phyloP scores from a whole-genome alignment of 2,888 invertebrate genomes.

The Volucella zonaria region DNA sequence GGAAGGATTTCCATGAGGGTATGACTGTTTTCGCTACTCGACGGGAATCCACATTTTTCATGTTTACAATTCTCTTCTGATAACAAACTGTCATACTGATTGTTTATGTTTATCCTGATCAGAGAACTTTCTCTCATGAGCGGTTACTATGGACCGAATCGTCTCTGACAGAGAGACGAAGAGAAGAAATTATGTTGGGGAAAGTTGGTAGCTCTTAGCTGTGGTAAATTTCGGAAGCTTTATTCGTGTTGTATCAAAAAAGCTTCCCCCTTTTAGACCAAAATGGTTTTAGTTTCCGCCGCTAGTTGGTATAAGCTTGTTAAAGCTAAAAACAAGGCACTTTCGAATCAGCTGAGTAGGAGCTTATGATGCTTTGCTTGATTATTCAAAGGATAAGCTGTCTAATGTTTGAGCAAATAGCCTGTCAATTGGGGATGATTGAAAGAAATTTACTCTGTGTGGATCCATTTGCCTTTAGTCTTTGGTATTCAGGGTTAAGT shows the following conservation, averaged over 20 bases:
- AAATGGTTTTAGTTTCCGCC: conserved; percentile 23
- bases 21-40: conserved; percentile 18
- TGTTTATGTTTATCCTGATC: conserved; percentile 54
- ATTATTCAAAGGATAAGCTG: conserved; percentile 57
- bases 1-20: conserved; percentile 19
- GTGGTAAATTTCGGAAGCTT: conserved; percentile 52
- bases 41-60: conserved; percentile 43
- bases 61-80: conserved; percentile 43
- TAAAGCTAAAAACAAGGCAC: not conserved
- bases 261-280: conserved; percentile 55
- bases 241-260: not conserved
- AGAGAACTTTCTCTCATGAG: not conserved
- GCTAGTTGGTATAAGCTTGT: conserved; percentile 46
- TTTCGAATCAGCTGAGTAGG: conserved; percentile 3
- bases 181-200: conserved; percentile 21
- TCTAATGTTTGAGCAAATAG: conserved; percentile 57
- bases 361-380: conserved; percentile 45
- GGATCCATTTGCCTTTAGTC: not conserved
- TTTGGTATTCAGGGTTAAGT: conserved; percentile 15
- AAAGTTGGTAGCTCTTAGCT: conserved; percentile 6
- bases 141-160: conserved; percentile 16
- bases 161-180: conserved; percentile 6
- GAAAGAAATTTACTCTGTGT: conserved; percentile 4
- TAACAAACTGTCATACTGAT: conserved; percentile 60
- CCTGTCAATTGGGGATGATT: conserved; percentile 1